Percentiles rank a stretch among this genome's conserved stretches.
Evolutionary conservation across 1,140 invertebrate species (phyloP).

Genomic region (Aporrectodea caliginosa): DNA sequence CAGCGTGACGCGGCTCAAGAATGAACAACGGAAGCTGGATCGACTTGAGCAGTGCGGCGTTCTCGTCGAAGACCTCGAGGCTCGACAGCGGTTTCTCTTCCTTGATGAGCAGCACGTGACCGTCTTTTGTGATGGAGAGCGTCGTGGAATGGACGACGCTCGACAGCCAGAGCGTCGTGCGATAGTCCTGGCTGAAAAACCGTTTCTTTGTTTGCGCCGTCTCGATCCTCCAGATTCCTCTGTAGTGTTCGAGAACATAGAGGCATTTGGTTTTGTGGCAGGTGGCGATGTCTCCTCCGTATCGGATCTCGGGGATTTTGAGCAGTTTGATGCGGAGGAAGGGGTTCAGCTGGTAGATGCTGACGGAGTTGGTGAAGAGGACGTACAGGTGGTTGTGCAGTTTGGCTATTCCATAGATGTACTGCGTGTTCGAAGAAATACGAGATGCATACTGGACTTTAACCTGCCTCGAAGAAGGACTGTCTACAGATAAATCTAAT

Average conservation of each 20-base stretch:
- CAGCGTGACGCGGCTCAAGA: background rate
- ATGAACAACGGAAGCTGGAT: background rate
- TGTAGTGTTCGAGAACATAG: background rate
- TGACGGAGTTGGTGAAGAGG: background rate
- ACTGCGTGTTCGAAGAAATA: background rate
- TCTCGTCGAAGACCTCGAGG: background rate
- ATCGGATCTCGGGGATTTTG: background rate
- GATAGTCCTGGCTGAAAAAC: background rate
- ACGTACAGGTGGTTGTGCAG: background rate
- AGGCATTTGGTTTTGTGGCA: background rate
- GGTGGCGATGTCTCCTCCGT: background rate
- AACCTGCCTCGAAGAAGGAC: background rate
- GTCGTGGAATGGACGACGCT: background rate
- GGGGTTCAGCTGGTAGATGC: background rate
- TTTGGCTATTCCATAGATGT: background rate
- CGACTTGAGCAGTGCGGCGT: background rate
- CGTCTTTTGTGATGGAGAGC: background rate
- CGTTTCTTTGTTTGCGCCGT: background rate
- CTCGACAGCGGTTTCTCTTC: background rate
- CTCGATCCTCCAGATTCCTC: background rate
- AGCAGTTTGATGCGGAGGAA: background rate
- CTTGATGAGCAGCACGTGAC: background rate
- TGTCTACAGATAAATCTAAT: background rate
- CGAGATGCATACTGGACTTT: background rate
- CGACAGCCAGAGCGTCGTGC: background rate